These are phyloP conservation scores for Pelusios castaneus DNA, from an alignment of 2,113 vertebrate species.

Conservation along the genomic window DNA sequence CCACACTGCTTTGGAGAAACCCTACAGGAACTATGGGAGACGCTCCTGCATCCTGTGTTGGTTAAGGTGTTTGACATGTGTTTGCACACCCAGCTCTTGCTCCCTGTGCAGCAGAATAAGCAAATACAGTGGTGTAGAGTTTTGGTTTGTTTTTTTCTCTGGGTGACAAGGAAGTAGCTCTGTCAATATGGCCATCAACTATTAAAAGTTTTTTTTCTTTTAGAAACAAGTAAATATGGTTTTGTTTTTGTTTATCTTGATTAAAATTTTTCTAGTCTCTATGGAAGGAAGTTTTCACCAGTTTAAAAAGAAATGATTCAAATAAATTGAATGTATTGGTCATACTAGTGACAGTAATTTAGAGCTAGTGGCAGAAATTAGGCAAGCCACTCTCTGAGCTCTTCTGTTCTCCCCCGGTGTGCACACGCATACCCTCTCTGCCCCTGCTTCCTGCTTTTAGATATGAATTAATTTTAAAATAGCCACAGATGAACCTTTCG, in stretches of 20 bases:
- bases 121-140: neutral
- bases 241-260: neutral
- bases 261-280: neutral
- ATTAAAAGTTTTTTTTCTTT: neutral
- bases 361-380: conserved; percentile 1
- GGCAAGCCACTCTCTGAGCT: neutral
- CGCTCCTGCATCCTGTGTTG: neutral
- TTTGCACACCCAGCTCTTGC: neutral
- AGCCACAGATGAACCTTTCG: neutral
- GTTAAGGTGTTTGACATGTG: neutral
- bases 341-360: neutral
- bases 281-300: neutral
- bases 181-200: neutral
- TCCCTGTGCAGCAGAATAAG: neutral
- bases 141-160: too few species aligned
- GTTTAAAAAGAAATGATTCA: neutral
- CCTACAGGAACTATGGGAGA: neutral
- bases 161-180: accelerated
- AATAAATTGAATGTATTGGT: neutral
- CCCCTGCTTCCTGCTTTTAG: neutral
- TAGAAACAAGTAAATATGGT: neutral
- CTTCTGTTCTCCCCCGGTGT: neutral
- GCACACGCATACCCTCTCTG: neutral
- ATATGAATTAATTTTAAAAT: neutral
- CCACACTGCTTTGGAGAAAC: neutral